Conservation (phyloP, 2,888 invertebrate species). For the Phorcus lineatus region DNA sequence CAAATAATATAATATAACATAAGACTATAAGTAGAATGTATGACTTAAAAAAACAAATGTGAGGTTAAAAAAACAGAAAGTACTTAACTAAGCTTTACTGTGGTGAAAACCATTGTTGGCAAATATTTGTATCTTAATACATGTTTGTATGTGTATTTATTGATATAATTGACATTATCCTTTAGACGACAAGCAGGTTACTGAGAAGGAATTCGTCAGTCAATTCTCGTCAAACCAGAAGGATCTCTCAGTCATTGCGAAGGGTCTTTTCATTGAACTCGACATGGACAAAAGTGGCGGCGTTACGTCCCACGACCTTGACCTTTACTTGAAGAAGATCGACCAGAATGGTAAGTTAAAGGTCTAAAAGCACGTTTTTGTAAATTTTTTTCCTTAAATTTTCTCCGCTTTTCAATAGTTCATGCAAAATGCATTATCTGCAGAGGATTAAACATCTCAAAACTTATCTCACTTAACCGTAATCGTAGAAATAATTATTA, state of each 20-base stretch:
- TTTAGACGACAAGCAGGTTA: conserved; percentile 35
- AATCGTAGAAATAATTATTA: no score
- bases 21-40: no score
- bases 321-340: conserved; percentile 39
- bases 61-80: no score
- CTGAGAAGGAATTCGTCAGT: conserved; percentile 34
- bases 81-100: no score
- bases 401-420: no score
- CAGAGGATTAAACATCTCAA: no score
- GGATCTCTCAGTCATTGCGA: conserved; percentile 27
- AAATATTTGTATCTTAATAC: background rate
- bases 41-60: no score
- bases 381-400: no score
- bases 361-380: background rate
- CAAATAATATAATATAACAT: no score
- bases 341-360: conserved; percentile 38
- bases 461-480: no score
- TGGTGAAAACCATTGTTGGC: no score
- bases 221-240: conserved; percentile 33
- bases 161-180: background rate
- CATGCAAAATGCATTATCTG: no score
- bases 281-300: conserved; percentile 40
- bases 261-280: conserved; percentile 41
- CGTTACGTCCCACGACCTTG: conserved; percentile 34
- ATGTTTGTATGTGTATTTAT: background rate